phyloP scores from a whole-genome alignment of 2,797 vertebrate species.

The Characodon lateralis region DNA sequence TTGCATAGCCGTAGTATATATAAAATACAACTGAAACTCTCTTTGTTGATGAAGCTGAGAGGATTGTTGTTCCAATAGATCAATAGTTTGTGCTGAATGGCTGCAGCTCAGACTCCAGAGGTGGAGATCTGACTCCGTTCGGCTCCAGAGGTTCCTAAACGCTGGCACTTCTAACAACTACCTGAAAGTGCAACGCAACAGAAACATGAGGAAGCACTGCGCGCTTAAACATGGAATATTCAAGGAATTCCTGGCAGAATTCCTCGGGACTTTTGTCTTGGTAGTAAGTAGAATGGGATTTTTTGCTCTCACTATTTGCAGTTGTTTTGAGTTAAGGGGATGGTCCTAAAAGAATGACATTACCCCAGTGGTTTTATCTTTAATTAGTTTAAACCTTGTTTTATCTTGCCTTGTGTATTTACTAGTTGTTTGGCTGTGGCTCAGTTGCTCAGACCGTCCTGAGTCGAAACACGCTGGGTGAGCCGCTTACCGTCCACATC shows the following conservation, averaged over 20 bases:
- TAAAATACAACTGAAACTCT: not conserved
- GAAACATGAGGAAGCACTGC: slow-evolving; percentile 86
- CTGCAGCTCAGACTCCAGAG: slow-evolving; percentile 40
- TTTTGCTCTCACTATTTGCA: not conserved
- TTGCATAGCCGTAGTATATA: not conserved
- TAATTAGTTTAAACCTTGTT: not conserved
- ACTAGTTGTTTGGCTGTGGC: slow-evolving; percentile 90
- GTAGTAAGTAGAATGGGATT: slow-evolving; percentile 85
- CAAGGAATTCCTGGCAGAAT: slow-evolving; percentile 93
- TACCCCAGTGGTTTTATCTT: not conserved
- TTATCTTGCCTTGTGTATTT: slow-evolving; percentile 13
- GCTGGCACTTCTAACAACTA: slow-evolving; percentile 47
- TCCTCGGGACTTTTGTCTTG: slow-evolving; percentile 93
- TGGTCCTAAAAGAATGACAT: not conserved
- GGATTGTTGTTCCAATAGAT: slow-evolving; percentile 44
- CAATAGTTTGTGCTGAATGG: slow-evolving; percentile 72
- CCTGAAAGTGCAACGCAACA: slow-evolving; percentile 69
- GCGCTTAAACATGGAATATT: slow-evolving; percentile 86
- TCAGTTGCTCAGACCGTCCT: slow-evolving; percentile 90
- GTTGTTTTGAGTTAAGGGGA: not conserved
- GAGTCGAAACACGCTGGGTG: slow-evolving; percentile 86
- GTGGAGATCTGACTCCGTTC: slow-evolving; percentile 53
- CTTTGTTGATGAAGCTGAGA: slow-evolving; percentile 1
- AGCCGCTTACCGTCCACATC: slow-evolving; percentile 82
- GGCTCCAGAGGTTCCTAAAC: slow-evolving; percentile 43